A percentile compares a stretch with the other conserved stretches of the same genome.
These are phyloP conservation scores for Minunthozetes semirufus DNA, from an alignment of 2,888 invertebrate genomes.

Conservation along the genomic window DNA sequence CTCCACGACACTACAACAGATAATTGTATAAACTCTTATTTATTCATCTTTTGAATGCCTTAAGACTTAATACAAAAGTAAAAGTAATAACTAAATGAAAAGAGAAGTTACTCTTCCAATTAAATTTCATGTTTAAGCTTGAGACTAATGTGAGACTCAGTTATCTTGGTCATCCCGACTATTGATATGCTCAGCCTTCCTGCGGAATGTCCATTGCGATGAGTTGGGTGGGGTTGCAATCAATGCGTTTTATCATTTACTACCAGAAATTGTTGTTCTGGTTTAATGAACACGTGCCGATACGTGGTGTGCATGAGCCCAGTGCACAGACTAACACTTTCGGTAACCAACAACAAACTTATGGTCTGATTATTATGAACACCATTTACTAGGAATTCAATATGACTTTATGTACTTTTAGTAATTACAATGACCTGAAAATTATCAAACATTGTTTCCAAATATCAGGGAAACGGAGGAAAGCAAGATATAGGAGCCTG, in stretches of 20 bases:
- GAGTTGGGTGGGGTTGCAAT: constrained; percentile 29
- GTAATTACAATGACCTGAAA: constrained; percentile 6
- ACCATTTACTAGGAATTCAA: not conserved
- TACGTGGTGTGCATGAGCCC: constrained; percentile 15
- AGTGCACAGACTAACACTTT: not conserved
- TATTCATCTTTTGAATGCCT: too few species aligned
- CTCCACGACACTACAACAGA: too few species aligned
- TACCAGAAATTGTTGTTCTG: not conserved
- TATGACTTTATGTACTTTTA: not conserved
- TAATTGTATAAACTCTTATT: too few species aligned
- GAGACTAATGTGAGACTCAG: too few species aligned
- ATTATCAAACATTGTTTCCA: not conserved
- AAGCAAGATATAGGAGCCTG: too few species aligned
- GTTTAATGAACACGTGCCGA: constrained; percentile 14
- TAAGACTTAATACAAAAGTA: too few species aligned
- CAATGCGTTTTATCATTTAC: constrained; percentile 12
- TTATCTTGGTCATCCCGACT: too few species aligned
- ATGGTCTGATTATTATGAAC: constrained; percentile 26
- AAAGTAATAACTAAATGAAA: too few species aligned
- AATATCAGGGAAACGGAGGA: not conserved
- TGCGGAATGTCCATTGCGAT: not conserved
- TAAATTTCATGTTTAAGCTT: too few species aligned
- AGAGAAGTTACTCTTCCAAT: too few species aligned
- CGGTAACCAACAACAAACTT: constrained; percentile 32
- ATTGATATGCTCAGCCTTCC: not conserved